Evolutionary conservation across 2,113 vertebrate genomes (phyloP).

Genomic region (Pseudopodoces humilis): DNA sequence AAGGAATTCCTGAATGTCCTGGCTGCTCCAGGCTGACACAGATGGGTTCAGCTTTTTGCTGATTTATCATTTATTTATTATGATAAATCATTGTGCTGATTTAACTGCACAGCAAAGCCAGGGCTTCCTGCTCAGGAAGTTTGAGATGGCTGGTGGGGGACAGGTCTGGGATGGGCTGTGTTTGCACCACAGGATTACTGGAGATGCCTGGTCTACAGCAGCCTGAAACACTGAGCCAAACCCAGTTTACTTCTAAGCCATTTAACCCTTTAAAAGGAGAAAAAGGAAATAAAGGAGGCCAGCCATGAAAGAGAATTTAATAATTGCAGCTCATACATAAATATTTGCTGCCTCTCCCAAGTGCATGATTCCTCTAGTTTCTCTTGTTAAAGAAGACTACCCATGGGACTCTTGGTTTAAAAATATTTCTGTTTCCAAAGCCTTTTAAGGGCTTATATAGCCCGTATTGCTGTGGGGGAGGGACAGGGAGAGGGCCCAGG

Average conservation of each 20-base stretch:
- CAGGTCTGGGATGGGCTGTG: background rate
- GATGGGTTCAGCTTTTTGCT: background rate
- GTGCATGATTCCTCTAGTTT: background rate
- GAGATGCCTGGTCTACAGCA: background rate
- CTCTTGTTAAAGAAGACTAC: background rate
- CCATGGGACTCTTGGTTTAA: background rate
- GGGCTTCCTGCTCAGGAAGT: background rate
- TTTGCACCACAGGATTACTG: background rate
- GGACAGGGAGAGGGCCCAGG: background rate
- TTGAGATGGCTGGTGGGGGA: background rate
- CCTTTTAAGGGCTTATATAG: background rate
- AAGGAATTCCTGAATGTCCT: background rate
- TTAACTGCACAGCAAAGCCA: background rate
- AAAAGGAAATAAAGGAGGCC: background rate
- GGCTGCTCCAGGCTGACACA: background rate
- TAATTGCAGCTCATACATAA: slow-evolving; percentile 21
- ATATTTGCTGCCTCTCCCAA: slow-evolving; percentile 43
- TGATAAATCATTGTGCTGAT: background rate
- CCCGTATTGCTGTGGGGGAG: background rate
- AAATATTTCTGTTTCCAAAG: background rate
- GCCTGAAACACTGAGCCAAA: background rate
- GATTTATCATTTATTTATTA: too few relatives aligned
- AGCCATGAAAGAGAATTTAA: slow-evolving; percentile 25
- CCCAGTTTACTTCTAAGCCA: background rate
- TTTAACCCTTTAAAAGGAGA: slow-evolving; percentile 12